A percentile compares a stretch with the other conserved stretches of the same genome.
Evolutionary conservation across 2,113 vertebrate species (phyloP).

Genomic region (Triplophysa siluroides): DNA sequence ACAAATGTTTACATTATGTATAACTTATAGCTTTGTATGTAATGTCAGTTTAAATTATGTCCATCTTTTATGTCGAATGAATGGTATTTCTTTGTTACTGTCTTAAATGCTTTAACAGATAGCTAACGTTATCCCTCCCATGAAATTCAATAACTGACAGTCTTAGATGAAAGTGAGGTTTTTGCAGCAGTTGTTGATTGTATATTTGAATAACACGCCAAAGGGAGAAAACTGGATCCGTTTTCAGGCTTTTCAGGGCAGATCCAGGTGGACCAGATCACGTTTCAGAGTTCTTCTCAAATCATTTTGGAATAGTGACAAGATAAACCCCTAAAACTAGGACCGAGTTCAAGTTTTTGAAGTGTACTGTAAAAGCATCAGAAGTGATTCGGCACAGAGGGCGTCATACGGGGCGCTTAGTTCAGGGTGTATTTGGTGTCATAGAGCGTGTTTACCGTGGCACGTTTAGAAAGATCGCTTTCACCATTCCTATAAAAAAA

Average conservation of each 20-base stretch:
- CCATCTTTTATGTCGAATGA: not conserved
- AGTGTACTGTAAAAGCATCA: too few species aligned
- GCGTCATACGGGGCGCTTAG: not conserved
- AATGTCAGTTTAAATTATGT: not conserved
- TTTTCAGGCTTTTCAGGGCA: not conserved
- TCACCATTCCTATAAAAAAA: not conserved
- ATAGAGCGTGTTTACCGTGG: not conserved
- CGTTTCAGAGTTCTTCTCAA: not conserved
- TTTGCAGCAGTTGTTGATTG: not conserved
- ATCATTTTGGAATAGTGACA: not conserved
- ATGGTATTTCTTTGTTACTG: not conserved
- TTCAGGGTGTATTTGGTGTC: not conserved
- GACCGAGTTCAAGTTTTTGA: too few species aligned
- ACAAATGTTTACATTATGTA: conserved; percentile 2
- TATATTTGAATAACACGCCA: not conserved
- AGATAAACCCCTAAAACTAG: too few species aligned
- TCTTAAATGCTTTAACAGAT: too few species aligned
- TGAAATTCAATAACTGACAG: not conserved
- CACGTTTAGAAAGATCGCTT: too few species aligned
- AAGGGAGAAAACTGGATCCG: not conserved
- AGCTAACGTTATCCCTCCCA: too few species aligned
- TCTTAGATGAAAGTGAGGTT: not conserved
- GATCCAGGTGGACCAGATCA: not conserved
- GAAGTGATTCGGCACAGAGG: not conserved
- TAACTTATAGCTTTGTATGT: not conserved